Base-by-base conservation (phyloP, 2,888 invertebrate genomes). In the Zonitis immaculata region DNA sequence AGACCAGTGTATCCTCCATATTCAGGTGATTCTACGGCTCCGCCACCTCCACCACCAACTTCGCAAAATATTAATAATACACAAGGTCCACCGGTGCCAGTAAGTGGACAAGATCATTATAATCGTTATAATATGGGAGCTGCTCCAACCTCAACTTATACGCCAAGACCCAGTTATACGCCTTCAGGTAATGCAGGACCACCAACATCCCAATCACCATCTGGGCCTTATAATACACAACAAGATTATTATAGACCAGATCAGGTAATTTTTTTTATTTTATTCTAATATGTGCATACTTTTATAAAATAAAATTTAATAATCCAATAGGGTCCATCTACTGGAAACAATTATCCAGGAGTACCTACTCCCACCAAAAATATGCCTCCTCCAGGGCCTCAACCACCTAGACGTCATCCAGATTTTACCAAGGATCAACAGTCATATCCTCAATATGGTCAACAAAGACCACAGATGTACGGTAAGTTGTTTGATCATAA, bases 351-450 rank as follows among this genome's bases (percentile, higher is more conserved):
- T 59, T 81, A 79, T 67, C 70, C 78, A 30, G 72, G 74, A 51
- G 72, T 74, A 47, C 74, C 74, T 42, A 72, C 77, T 44, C 68
- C 77, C 25, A 81, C 78, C 66, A 83, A 82, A 68, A 79, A 78
- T 62, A 79, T 82, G 79, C 83, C 83, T 39, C 82, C 84, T 44
- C 82, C 87, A 68, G 80, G 82, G 60, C 84, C 85, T 46, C 86
- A 88, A 66, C 87, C 87, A 42, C 87, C 87, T 27, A 81, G 89
- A 64, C 79, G 90, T 68, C 90, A 89, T 79, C 90, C 89, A 49
- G 89, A 89, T 78, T 90, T 89, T 79, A 84, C 85, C 66, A 89
- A 89, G 78, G 89, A 89, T 71, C 81, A 78, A 69, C 85, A 82
- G 72, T 67, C 79, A 71, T 82, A 82, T 59, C 80, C 84, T 55